phyloP scores from a whole-genome alignment of 2,113 vertebrate species.

The Apaloderma vittatum region DNA sequence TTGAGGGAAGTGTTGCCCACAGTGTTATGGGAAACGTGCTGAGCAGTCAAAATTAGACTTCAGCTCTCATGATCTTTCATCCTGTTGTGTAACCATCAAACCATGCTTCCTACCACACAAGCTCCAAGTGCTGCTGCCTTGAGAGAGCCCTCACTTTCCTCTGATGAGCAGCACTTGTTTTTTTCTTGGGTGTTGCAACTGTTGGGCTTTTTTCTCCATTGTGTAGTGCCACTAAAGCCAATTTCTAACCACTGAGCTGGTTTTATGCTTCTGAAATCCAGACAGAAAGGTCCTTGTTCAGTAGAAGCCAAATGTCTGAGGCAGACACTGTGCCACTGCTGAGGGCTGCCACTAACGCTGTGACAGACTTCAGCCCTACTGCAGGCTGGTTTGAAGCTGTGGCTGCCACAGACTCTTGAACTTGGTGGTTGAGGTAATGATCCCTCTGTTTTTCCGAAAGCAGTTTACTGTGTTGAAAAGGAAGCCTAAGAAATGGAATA shows the following conservation, averaged over 20 bases:
- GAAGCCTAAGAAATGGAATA: background rate
- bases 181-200: background rate
- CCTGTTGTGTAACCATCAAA: constrained; percentile 42
- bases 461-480: background rate
- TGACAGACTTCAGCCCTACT: background rate
- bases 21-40: constrained; percentile 23
- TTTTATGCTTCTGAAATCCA: constrained; percentile 20
- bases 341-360: background rate
- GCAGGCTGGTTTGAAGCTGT: background rate
- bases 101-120: background rate
- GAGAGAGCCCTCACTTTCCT: background rate
- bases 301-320: constrained; percentile 20
- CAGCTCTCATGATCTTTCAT: background rate
- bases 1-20: constrained; percentile 1
- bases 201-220: background rate
- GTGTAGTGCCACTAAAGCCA: background rate
- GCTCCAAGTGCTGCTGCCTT: background rate
- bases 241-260: background rate
- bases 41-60: background rate
- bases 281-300: constrained; percentile 39
- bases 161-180: background rate
- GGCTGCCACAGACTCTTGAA: background rate
- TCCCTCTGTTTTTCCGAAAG: background rate
- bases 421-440: background rate
- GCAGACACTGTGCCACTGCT: background rate